Evolutionary conservation across 2,113 vertebrate species (phyloP).

Genomic region (Cranoglanis bouderius): DNA sequence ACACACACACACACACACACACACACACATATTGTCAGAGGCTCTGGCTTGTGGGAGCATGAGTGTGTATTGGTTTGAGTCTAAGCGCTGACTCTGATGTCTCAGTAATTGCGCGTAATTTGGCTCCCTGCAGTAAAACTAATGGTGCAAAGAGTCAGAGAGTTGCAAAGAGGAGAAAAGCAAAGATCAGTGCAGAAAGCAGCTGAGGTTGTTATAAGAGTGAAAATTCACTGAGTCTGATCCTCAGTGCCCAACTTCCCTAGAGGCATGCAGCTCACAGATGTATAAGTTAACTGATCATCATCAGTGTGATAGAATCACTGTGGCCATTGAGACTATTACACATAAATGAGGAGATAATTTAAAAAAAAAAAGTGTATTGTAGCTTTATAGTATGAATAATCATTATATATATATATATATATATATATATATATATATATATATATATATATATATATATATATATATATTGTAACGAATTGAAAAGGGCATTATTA

Average conservation of each 20-base stretch:
- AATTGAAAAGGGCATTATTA: too few species aligned
- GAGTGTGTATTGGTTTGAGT: constrained; percentile 66
- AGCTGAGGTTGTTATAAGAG: constrained; percentile 4
- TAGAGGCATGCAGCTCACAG: constrained; percentile 7
- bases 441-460: too few species aligned
- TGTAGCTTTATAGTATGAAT: not conserved
- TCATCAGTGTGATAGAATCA: not conserved
- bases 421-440: too few species aligned
- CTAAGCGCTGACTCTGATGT: constrained; percentile 73
- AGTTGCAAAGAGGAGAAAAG: constrained; percentile 56
- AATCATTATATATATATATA: too few species aligned
- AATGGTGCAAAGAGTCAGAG: constrained; percentile 67
- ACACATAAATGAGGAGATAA: not conserved
- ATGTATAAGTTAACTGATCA: not conserved
- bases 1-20: not conserved
- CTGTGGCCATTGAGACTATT: too few species aligned
- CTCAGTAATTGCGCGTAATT: constrained; percentile 76
- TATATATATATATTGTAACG: too few species aligned
- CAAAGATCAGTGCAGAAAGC: constrained; percentile 40
- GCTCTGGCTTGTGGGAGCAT: constrained; percentile 19
- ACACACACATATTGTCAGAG: constrained; percentile 7
- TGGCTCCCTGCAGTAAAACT: constrained; percentile 74
- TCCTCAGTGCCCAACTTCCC: constrained; percentile 13
- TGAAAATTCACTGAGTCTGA: constrained; percentile 23
- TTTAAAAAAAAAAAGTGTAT: not conserved